phyloP scores from a whole-genome alignment of 2,113 vertebrate genomes.

The Haliaeetus leucogaster region DNA sequence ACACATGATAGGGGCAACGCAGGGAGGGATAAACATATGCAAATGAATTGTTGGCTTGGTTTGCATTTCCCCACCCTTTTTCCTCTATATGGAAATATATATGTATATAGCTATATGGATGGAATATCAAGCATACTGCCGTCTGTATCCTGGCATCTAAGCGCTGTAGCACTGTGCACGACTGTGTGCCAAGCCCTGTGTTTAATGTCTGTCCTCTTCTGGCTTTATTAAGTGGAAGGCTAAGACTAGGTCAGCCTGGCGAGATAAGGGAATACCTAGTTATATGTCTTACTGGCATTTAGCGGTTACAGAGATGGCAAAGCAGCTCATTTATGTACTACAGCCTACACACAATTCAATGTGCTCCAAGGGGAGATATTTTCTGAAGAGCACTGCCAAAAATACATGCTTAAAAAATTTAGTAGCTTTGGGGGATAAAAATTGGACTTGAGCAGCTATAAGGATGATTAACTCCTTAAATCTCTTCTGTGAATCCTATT shows the following conservation, averaged over 20 bases:
- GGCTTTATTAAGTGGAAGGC: background rate
- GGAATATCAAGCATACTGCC: background rate
- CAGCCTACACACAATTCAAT: background rate
- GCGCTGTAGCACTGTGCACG: background rate
- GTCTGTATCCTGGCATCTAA: background rate
- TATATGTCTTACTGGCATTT: background rate
- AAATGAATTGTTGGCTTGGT: background rate
- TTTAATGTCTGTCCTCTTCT: background rate
- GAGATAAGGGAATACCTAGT: background rate
- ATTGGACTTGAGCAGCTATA: slow-evolving; percentile 33
- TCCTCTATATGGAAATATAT: background rate
- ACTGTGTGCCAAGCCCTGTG: background rate
- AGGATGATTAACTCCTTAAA: slow-evolving; percentile 49
- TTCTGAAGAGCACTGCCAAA: slow-evolving; percentile 13
- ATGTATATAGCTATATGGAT: background rate
- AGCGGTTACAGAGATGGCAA: background rate
- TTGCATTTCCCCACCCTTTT: background rate
- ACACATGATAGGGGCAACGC: fast-evolving
- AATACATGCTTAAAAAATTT: slow-evolving; percentile 37
- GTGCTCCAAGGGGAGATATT: background rate
- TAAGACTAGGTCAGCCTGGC: background rate
- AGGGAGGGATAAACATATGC: background rate
- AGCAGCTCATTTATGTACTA: background rate
- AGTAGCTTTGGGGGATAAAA: slow-evolving; percentile 48
- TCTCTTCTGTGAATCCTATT: slow-evolving; percentile 32